These are phyloP conservation scores for Drosophila falleni DNA, from an alignment of 2,888 invertebrate genomes.

Conservation along the genomic window DNA sequence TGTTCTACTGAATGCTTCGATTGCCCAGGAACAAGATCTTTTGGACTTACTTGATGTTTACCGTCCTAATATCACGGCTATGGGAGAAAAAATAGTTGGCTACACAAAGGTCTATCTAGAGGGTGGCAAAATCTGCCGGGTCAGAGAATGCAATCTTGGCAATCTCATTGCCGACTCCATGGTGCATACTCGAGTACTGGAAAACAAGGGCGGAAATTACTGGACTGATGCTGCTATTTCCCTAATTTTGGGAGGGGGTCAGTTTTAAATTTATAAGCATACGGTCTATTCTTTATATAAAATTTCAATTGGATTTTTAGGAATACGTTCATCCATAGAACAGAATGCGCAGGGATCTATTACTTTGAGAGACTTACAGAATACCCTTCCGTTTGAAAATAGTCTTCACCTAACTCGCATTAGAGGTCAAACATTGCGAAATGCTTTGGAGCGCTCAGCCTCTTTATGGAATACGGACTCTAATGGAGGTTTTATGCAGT, in stretches of 20 bases:
- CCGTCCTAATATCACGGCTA: conserved; percentile 86
- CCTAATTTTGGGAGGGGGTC: conserved; percentile 90
- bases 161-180: conserved; percentile 93
- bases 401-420: conserved; percentile 88
- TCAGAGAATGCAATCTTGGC: conserved; percentile 93
- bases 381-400: conserved; percentile 92
- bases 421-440: conserved; percentile 88
- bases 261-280: not conserved
- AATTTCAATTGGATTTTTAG: conserved; percentile 46
- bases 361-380: conserved; percentile 90
- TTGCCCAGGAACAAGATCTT: conserved; percentile 89
- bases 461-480: conserved; percentile 85
- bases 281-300: too few species aligned
- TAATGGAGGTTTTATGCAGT: conserved; percentile 92
- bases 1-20: conserved; percentile 89
- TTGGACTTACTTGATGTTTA: conserved; percentile 88
- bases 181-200: conserved; percentile 86
- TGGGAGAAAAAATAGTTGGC: conserved; percentile 88
- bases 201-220: conserved; percentile 82
- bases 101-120: conserved; percentile 90
- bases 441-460: conserved; percentile 90
- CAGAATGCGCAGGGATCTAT: conserved; percentile 87
- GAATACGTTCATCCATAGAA: conserved; percentile 89
- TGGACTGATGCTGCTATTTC: conserved; percentile 94
- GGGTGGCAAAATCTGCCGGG: conserved; percentile 89